Evolutionary conservation across 2,888 invertebrate species (phyloP), one percentile per base, ranked within the genome.

Genomic region (Pardosa pseudoannulata): DNA sequence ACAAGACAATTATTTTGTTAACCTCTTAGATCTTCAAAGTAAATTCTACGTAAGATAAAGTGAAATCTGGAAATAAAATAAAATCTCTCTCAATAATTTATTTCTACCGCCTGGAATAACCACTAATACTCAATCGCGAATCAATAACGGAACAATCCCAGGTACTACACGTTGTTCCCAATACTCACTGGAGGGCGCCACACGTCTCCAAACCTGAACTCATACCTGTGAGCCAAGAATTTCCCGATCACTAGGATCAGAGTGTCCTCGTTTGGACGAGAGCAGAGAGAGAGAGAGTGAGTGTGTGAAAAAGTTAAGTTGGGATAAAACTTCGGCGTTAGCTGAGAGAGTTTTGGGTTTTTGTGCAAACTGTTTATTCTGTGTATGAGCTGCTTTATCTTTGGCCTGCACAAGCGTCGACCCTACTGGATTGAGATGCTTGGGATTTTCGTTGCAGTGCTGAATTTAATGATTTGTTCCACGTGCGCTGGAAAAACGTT

Each of bases 401-500:
- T 23, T 23, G 2, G 11, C 23, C 1, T 16, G 19, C 23, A 3
- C 3, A 56, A 56, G 6, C 5, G n/a, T 23, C 23, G 23, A 56
- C 56, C 19, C 1, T 23, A 23, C 23, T 36, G 81, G 72, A 67
- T 68, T 36, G 78, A 36, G 41, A 79, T 85, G 83, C 71, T 78
- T 50, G 78, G 83, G 65, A 78, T 85, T 73, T 71, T 85, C 39
- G 71, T 78, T 41, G 36, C 72, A 29, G 64, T 72, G 27, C 28
- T 85, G n/a, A 32, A 68, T 31, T 74, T 68, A 31, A 71, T 65
- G 72, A 56, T 67, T 39, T 67, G 73, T 67, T 56, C 67, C 83
- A 85, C 83, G 83, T 85, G 83, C 39, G 83, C 65, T 39, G 83
- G 56, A 27, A 85, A 85, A 68, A 28, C 56, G 13, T 85, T 67